Base-by-base conservation (phyloP, 2,888 invertebrate genomes). In the Diogma glabrata region DNA sequence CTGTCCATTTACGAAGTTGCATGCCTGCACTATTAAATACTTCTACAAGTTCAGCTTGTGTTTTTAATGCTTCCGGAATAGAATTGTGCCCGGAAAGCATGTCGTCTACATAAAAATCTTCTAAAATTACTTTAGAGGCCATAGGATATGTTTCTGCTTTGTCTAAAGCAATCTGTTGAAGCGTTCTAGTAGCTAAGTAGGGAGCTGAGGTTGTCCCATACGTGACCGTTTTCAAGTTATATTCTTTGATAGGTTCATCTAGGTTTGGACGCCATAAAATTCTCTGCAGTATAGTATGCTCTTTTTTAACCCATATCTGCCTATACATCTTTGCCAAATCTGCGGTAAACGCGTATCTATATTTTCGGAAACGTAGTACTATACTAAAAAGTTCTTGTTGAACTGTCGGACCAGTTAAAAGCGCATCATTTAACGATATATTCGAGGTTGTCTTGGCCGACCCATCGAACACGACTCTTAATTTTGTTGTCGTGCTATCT, bases 281-380 rank as follows among this genome's bases (percentile, higher is more conserved):
- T 17, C 57, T 36, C 9, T 59, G 57, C 14, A 53, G 57, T 19
- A 56, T 43, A 2, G 14, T 16, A 12, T 62, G 52, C 3, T 54
- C 48, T 5, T 51, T 43, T 6, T 52, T 17, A 2, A 55, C 50
- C 16, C 26, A 12, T 7, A 36, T 38, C 14, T 52, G 54, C 10
- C 50, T 28, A 24, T 52, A 54, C 54, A 54, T 54, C 17, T 53
- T 54, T 36, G 50, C 52, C 4, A 57, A 53, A 23, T 57, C 57
- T 12, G 55, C 55, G 8, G 60, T 60, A 10, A 69, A 54, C 9
- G 52, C 54, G 38, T 50, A 51, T 19, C 23, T 36, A 30, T 52
- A 45, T 2, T 20, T 12, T 24, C 56, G 26, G 38, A 50, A 54
- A 2, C 53, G 17, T 14, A 52, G 12, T 9, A 53, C 5, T 1